phyloP scores from a whole-genome alignment of 1,140 invertebrate species.

The Bombus difficillimus region DNA sequence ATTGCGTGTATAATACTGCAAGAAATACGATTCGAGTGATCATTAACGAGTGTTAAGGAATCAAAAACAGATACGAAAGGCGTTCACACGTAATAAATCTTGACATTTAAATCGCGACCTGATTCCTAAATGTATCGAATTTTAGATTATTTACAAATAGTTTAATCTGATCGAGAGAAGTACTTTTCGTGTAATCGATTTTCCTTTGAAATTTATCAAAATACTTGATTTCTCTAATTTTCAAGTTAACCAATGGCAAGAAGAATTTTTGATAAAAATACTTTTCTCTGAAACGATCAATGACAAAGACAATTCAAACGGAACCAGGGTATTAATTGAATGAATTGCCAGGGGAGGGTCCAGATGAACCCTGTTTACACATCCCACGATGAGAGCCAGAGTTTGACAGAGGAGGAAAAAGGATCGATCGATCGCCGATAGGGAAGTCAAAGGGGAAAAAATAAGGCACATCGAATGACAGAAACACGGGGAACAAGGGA shows the following conservation, averaged over 20 bases:
- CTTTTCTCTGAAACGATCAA: neutral
- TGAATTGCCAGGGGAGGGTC: neutral
- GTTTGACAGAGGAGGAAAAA: neutral
- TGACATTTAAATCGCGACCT: no score
- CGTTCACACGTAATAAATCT: no score
- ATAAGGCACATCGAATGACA: slow-evolving; percentile 23
- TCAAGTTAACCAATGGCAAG: no score
- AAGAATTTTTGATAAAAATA: neutral
- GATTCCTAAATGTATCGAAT: no score
- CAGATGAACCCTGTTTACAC: slow-evolving; percentile 29
- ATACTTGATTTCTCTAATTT: neutral
- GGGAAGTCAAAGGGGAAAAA: slow-evolving; percentile 15
- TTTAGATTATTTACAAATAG: no score
- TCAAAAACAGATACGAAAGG: no score
- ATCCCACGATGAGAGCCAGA: neutral
- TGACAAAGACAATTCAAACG: neutral
- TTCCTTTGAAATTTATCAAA: neutral
- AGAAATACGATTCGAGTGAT: no score
- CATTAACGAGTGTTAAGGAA: neutral
- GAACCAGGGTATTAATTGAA: neutral
- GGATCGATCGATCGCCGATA: slow-evolving; percentile 22
- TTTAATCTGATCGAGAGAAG: no score
- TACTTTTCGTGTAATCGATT: no score
- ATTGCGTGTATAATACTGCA: no score
- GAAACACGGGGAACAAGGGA: neutral